Base-by-base conservation (phyloP, 1,140 invertebrate genomes). In the Solen grandis region DNA sequence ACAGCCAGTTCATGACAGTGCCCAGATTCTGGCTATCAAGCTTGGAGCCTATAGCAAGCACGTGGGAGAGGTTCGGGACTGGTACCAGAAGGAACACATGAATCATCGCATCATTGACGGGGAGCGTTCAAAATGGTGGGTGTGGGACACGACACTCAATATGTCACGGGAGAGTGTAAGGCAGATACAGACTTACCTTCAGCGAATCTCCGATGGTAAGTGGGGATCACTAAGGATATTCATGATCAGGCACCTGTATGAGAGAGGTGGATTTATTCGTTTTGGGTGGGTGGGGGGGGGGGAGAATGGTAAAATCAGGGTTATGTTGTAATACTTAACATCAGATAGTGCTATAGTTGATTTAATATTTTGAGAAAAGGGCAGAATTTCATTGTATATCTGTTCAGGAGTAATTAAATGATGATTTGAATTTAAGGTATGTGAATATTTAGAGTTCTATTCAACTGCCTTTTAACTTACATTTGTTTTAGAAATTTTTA, bases 181-280 rank as follows among this genome's bases (percentile, higher is more conserved):
- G 31, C 83, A 91, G 74, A 92, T 92, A 75, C 91, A 92, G 80
- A 88, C 84, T 1, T 92, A 92, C 81, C 74, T 92, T 27, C 84
- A 90, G 80, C 84, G 86, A 55, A 87, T 89, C 13, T 68, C 79
- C 35, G 87, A 91, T 73, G 91, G 91, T 92, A 70, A 76, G 82
- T 60, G 8, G 35, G 46, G 55, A 60, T 68, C 74, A 31, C 31
- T 22, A 38, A 27, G n/a, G 10, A 52, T 52, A n/a, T 13, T 14
- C n/a, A 52, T 13, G 13, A 52, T 52, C 13, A 14, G n/a, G 46
- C 13, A 14, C 46, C 13, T 14, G 10, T 14, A 60, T 10, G 13
- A 27, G 16, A 19, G 25, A 60, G 27, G 57, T 60, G 10, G 10
- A 13, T 16, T 27, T 14, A 27, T 25, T 60, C 27, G 10, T 10